Conservation (phyloP, 1,140 invertebrate species). For the Caenorhabditis inopinata region DNA sequence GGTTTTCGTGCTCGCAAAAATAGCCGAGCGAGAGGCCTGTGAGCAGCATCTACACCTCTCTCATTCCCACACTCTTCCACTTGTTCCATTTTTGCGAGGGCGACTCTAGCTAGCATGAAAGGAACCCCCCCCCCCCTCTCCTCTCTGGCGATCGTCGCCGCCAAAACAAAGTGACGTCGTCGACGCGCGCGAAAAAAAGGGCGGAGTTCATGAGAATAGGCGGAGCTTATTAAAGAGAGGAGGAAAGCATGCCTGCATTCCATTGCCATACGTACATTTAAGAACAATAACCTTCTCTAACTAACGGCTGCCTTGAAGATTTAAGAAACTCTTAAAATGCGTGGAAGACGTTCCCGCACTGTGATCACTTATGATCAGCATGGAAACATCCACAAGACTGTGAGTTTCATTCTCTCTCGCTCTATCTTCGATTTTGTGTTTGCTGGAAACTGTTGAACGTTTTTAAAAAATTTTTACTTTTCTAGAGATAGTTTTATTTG, state of each 20-base stretch:
- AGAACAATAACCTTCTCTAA: not conserved
- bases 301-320: too few relatives aligned
- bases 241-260: not conserved
- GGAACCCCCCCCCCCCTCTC: not conserved
- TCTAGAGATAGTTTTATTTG: too few relatives aligned
- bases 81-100: conserved; percentile 25
- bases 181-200: conserved; percentile 1
- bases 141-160: not conserved
- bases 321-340: not conserved
- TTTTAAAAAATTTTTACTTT: too few relatives aligned
- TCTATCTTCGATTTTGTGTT: too few relatives aligned
- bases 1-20: not conserved
- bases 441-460: too few relatives aligned
- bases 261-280: not conserved
- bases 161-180: conserved; percentile 29
- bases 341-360: conserved; percentile 26
- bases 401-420: not conserved
- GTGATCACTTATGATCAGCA: conserved; percentile 27
- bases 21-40: not conserved
- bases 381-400: not conserved
- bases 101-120: not conserved
- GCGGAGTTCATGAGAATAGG: not conserved
- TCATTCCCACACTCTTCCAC: not conserved
- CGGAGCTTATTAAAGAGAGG: not conserved
- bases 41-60: not conserved